Base-by-base conservation (phyloP, 1,140 invertebrate genomes). In the Condylostylus longicornis region DNA sequence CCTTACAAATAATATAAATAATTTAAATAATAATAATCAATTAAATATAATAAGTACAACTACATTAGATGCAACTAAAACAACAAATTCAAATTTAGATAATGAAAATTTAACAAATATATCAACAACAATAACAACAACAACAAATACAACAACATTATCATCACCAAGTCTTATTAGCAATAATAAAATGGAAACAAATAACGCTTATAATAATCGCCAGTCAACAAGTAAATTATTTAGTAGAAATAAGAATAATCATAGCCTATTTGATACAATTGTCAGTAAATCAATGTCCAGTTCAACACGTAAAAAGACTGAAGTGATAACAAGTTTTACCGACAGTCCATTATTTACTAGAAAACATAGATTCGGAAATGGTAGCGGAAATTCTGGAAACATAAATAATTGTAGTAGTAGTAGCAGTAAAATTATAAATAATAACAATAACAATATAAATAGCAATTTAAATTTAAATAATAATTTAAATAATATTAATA, bases 281-380 rank as follows among this genome's bases (percentile, higher is more conserved):
- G 25, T 5, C 32, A 28, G 19, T 12, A 38, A 35, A 23, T 14
- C 35, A 22, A 34, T 28, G 17, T 28, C 25, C 5, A 40, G 8
- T 19, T n/a, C 29, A 23, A 40, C 47, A 5, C 53, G 22, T 47
- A 35, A 54, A 50, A 42, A 53, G 48, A 23, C 51, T 52, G 35
- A 61, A 45, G 53, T 59, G 14, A 59, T 61, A 13, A 61, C 57
- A 7, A 61, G 58, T 41, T 61, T 58, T 23, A 60, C 58, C 1
- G 58, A 61, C 22, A 60, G 57, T 35, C 58, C 58, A 32, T 46
- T 61, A 5, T 61, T 61, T n/a, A 60, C 58, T 15, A 45, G 57
- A 5, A 61, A 61, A 32, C 58, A 61, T 48, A 50, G 58, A 18
- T 58, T 60, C 25, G 55, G 57, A 6, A 50, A 51, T 34, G 49